Evolutionary conservation across 2,888 invertebrate genomes (phyloP).

Genomic region (Panzeria rudis): DNA sequence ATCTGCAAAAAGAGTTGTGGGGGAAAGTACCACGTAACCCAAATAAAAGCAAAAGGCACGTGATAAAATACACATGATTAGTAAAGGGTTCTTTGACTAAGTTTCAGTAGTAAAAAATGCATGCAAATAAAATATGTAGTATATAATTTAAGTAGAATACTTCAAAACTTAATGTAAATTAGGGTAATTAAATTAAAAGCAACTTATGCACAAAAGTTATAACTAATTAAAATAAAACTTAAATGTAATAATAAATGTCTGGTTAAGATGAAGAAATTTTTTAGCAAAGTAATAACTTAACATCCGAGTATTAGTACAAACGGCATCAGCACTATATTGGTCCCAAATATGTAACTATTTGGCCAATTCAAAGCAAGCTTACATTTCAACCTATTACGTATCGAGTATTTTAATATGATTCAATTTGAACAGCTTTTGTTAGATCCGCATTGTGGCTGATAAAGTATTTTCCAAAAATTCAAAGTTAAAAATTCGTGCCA

Average conservation of each 20-base stretch:
- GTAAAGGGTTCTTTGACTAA: constrained; percentile 40
- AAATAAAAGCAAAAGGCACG: constrained; percentile 64
- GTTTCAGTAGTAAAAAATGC: constrained; percentile 31
- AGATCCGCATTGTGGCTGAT: too few species aligned
- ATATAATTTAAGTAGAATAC: constrained; percentile 33
- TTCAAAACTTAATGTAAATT: constrained; percentile 37
- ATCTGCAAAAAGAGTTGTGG: constrained; percentile 85
- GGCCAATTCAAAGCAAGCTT: too few species aligned
- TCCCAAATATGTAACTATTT: too few species aligned
- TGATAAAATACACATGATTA: constrained; percentile 64
- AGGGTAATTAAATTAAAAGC: constrained; percentile 27
- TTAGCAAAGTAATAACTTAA: background rate
- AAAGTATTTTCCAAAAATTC: too few species aligned
- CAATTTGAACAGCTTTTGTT: too few species aligned
- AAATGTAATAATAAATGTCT: background rate
- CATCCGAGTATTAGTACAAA: background rate
- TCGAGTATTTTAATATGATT: too few species aligned
- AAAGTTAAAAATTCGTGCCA: too few species aligned
- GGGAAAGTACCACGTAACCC: constrained; percentile 61
- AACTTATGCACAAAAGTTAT: background rate
- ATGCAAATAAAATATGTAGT: constrained; percentile 58
- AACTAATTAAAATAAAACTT: constrained; percentile 9
- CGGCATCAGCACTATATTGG: too few species aligned
- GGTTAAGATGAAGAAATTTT: background rate
- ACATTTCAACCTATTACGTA: too few species aligned